Evolutionary conservation across 2,888 invertebrate species (phyloP).

Genomic region (Amblyteles armatorius): DNA sequence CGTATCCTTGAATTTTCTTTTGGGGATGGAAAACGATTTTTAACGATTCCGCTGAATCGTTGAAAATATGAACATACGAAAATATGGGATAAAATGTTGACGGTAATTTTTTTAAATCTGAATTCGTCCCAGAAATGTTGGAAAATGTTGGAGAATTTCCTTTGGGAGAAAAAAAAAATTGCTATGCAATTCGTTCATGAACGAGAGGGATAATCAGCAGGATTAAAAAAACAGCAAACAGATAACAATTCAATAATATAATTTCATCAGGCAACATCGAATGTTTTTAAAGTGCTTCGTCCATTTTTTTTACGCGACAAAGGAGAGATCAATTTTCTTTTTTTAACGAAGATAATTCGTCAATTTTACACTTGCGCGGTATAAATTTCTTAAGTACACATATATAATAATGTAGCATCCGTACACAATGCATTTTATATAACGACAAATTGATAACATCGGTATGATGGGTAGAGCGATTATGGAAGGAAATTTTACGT

Average conservation of each 20-base stretch:
- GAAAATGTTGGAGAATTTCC: neutral
- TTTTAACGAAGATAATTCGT: conserved; percentile 44
- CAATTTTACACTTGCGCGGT: conserved; percentile 56
- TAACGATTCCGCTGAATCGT: too few species aligned
- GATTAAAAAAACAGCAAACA: conserved; percentile 22
- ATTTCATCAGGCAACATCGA: conserved; percentile 70
- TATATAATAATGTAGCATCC: conserved; percentile 41
- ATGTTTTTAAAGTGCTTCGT: conserved; percentile 43
- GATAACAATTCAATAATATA: conserved; percentile 65
- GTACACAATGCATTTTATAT: conserved; percentile 25
- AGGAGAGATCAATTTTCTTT: conserved; percentile 45
- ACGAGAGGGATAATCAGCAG: neutral
- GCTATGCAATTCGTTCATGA: neutral
- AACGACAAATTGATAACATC: conserved; percentile 37
- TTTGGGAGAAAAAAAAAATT: too few species aligned
- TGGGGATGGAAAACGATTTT: too few species aligned
- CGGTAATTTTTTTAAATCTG: too few species aligned
- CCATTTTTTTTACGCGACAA: conserved; percentile 43
- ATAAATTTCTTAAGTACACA: conserved; percentile 63
- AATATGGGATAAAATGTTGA: too few species aligned
- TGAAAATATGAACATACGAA: too few species aligned
- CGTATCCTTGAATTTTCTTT: too few species aligned
- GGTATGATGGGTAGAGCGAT: neutral
- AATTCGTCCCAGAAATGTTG: neutral
- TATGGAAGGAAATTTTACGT: neutral